Evolutionary conservation across 2,113 vertebrate genomes (phyloP).

Genomic region (Climacteris rufus): DNA sequence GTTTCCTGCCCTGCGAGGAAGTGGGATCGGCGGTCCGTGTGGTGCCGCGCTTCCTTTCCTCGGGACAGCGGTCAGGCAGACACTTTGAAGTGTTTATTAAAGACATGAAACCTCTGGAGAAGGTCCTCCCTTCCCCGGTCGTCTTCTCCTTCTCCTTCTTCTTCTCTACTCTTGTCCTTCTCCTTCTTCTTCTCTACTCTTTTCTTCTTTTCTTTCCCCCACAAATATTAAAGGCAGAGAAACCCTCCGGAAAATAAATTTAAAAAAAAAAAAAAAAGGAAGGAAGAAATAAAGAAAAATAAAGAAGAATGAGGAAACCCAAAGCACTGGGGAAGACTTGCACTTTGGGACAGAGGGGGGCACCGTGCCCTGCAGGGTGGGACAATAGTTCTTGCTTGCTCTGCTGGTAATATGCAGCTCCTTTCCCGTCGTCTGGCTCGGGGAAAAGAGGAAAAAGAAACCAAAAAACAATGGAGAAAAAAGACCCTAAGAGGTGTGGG

Average conservation of each 20-base stretch:
- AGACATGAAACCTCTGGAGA: not conserved
- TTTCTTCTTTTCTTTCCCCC: not conserved
- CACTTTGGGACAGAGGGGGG: not conserved
- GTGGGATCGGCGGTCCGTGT: not conserved
- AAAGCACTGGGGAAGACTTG: not conserved
- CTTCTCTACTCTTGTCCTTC: not conserved
- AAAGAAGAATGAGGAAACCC: not conserved
- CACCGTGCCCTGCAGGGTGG: not conserved
- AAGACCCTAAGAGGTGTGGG: too few relatives aligned
- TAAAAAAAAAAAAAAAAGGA: not conserved
- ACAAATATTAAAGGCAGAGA: not conserved
- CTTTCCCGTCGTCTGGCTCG: not conserved
- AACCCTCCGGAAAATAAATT: not conserved
- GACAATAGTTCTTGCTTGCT: not conserved
- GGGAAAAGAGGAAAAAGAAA: not conserved
- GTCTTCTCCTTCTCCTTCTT: not conserved
- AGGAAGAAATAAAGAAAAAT: not conserved
- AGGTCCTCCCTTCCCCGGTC: not conserved
- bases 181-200: not conserved
- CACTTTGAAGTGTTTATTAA: conserved; percentile 17
- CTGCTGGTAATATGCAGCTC: not conserved
- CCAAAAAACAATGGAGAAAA: not conserved
- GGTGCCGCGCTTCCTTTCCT: conserved; percentile 7
- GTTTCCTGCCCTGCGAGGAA: conserved; percentile 23
- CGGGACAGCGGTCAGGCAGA: not conserved